Evolutionary conservation across 2,888 invertebrate genomes (phyloP).

Genomic region (Chaetogeoica ovagalla): DNA sequence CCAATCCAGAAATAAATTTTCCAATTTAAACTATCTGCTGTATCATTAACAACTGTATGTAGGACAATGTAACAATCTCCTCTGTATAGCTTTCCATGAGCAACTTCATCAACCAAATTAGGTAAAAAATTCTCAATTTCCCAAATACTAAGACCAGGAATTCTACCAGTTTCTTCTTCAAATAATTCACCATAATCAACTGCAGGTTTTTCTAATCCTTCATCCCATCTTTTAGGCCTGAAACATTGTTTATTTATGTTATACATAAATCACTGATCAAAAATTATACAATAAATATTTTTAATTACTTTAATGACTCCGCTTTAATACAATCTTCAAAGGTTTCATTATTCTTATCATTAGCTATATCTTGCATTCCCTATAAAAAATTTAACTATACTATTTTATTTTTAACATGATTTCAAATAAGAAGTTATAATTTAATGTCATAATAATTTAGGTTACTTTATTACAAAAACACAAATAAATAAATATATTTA

Average conservation of each 20-base stretch:
- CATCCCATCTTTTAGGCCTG: slow-evolving; percentile 95
- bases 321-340: slow-evolving; percentile 70
- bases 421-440: neutral
- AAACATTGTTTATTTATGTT: too few relatives aligned
- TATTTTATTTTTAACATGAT: neutral
- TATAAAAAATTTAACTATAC: slow-evolving; percentile 57
- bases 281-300: neutral
- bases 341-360: slow-evolving; percentile 77
- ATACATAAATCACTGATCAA: neutral
- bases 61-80: slow-evolving; percentile 98
- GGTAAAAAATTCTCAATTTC: slow-evolving; percentile 99
- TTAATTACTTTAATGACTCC: slow-evolving; percentile 70
- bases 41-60: slow-evolving; percentile 81
- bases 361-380: slow-evolving; percentile 84
- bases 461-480: too few relatives aligned
- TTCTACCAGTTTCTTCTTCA: slow-evolving; percentile 90
- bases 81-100: slow-evolving; percentile 86
- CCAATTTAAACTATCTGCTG: slow-evolving; percentile 77
- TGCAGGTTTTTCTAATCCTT: slow-evolving; percentile 89
- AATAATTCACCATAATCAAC: slow-evolving; percentile 97
- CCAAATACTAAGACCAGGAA: slow-evolving; percentile 92
- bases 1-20: slow-evolving; percentile 99
- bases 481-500: too few relatives aligned
- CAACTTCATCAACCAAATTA: slow-evolving; percentile 84
- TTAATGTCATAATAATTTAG: too few relatives aligned